phyloP scores from a whole-genome alignment of 2,113 vertebrate species.

The Oncorhynchus mykiss region DNA sequence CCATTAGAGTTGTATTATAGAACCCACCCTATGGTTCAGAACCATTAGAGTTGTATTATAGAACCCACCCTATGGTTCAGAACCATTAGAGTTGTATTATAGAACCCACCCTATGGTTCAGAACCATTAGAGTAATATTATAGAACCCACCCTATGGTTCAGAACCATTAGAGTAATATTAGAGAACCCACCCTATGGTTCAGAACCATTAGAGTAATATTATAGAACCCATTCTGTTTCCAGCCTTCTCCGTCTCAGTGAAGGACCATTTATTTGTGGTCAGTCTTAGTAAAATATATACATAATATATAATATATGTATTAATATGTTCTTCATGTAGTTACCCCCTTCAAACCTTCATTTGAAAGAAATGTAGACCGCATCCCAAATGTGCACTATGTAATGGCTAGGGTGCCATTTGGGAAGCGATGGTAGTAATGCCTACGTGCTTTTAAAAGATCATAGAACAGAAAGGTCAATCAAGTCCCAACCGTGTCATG shows the following conservation, averaged over 20 bases:
- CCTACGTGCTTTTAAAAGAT: neutral
- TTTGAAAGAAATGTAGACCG: neutral
- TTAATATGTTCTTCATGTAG: constrained; percentile 18
- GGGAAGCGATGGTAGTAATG: too few species aligned
- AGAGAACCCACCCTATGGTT: constrained; percentile 19
- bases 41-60: neutral
- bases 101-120: constrained; percentile 27
- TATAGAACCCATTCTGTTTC: constrained; percentile 23
- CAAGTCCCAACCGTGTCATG: neutral
- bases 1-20: constrained; percentile 50
- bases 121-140: neutral
- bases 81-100: too few species aligned
- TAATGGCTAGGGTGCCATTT: too few species aligned
- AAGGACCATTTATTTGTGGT: constrained; percentile 29
- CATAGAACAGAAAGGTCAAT: neutral
- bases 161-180: neutral
- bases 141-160: constrained; percentile 30
- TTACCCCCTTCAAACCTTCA: constrained; percentile 10
- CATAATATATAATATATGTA: constrained; percentile 45
- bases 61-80: constrained; percentile 4
- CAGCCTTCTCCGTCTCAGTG: constrained; percentile 8
- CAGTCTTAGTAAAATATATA: constrained; percentile 64
- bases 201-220: constrained; percentile 52
- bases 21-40: constrained; percentile 1
- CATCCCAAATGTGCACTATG: too few species aligned